Evolutionary conservation across 2,113 vertebrate genomes (phyloP).

Genomic region (Tichodroma muraria): DNA sequence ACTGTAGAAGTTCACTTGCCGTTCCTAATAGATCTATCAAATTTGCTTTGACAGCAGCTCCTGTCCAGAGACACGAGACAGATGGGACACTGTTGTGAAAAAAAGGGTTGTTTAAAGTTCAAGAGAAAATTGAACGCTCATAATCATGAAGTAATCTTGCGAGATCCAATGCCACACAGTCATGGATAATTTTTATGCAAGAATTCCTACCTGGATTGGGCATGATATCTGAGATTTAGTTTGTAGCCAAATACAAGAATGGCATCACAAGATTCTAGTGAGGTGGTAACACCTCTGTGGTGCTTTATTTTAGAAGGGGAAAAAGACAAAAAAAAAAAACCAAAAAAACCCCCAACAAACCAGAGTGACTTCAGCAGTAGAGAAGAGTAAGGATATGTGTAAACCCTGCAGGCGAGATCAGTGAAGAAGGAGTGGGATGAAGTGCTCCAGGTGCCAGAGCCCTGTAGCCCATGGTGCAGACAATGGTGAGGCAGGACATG

Average conservation of each 20-base stretch:
- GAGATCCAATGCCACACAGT: not conserved
- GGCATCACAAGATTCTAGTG: accelerated
- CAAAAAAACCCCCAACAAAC: not conserved
- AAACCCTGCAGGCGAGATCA: not conserved
- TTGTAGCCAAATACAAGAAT: not conserved
- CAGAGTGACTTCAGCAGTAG: not conserved
- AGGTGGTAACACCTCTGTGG: not conserved
- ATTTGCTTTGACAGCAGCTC: not conserved
- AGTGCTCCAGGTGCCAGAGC: too few relatives aligned
- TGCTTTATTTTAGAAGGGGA: too few relatives aligned
- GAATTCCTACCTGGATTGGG: not conserved
- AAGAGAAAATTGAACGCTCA: not conserved
- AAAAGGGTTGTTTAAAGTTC: not conserved
- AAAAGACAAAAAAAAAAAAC: not conserved
- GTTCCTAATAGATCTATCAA: not conserved
- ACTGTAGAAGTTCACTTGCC: not conserved
- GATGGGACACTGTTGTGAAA: not conserved
- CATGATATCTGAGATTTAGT: not conserved
- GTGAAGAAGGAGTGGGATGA: not conserved
- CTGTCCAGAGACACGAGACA: not conserved
- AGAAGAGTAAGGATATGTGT: not conserved
- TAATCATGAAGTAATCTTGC: not conserved
- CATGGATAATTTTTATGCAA: not conserved
- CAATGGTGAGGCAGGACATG: not conserved
- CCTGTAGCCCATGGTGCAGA: not conserved